Conservation (phyloP, 2,113 vertebrate genomes). For the Lasiurus cinereus region DNA sequence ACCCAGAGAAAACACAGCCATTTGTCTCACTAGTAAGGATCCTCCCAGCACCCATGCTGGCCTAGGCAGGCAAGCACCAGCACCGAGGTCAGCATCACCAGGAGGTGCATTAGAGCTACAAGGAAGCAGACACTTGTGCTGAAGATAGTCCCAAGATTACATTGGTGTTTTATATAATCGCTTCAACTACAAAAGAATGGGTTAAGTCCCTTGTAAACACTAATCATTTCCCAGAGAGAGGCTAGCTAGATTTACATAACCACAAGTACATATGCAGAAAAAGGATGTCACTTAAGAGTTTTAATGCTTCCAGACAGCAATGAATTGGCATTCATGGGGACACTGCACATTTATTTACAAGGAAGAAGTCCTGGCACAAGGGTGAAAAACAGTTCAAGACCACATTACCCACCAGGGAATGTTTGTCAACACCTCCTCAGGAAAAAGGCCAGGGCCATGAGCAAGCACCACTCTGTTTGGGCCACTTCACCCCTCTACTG, state of each 20-base stretch:
- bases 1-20: not conserved
- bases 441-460: not conserved
- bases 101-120: not conserved
- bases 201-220: conserved; percentile 41
- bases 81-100: accelerated
- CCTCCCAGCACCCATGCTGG: not conserved
- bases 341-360: not conserved
- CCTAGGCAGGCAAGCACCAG: not conserved
- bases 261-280: conserved; percentile 48
- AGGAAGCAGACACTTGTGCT: not conserved
- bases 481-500: conserved; percentile 24
- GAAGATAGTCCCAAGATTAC: not conserved
- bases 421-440: not conserved
- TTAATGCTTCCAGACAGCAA: conserved; percentile 57
- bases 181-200: not conserved
- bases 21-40: not conserved
- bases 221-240: conserved; percentile 23
- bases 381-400: not conserved
- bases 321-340: conserved; percentile 30
- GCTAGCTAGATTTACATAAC: not conserved
- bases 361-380: conserved; percentile 23
- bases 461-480: not conserved
- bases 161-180: not conserved
- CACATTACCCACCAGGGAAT: not conserved
- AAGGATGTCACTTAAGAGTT: conserved; percentile 35